phyloP scores from a whole-genome alignment of 2,113 vertebrate genomes.

The Pogonocichla stellata region DNA sequence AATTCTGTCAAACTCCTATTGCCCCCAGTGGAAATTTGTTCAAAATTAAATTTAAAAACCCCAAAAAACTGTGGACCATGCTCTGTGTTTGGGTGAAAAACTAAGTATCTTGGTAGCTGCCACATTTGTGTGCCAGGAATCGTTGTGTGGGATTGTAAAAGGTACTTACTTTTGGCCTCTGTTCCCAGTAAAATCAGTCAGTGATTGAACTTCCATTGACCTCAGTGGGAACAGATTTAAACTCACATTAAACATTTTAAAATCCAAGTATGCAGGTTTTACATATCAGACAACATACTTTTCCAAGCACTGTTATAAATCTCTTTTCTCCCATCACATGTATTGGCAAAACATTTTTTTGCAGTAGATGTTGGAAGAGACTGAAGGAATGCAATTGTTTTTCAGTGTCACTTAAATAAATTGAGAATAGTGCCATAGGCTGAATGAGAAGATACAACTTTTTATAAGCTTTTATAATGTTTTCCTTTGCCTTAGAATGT shows the following conservation, averaged over 20 bases:
- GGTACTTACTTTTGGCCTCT: slow-evolving; percentile 43
- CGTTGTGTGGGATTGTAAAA: slow-evolving; percentile 26
- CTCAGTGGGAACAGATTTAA: slow-evolving; percentile 29
- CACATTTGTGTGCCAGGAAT: slow-evolving; percentile 25
- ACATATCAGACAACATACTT: not conserved
- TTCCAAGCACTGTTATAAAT: not conserved
- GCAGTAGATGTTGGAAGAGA: not conserved
- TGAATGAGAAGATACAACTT: not conserved
- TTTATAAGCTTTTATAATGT: not conserved
- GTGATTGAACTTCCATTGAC: slow-evolving; percentile 48
- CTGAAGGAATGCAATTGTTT: not conserved
- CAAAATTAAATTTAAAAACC: not conserved
- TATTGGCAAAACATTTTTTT: not conserved
- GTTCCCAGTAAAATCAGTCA: slow-evolving; percentile 33
- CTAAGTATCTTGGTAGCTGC: slow-evolving; percentile 29
- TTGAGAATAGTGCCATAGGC: not conserved
- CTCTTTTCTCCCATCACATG: not conserved
- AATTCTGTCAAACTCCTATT: not conserved
- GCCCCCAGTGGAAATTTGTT: not conserved
- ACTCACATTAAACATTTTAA: not conserved
- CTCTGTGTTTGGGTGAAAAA: slow-evolving; percentile 14
- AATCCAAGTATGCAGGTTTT: slow-evolving; percentile 12
- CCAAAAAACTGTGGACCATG: not conserved
- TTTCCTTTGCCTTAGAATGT: slow-evolving; percentile 30
- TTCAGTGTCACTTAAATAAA: not conserved